Evolutionary conservation across 2,113 vertebrate genomes (phyloP), one percentile per base, ranked within the genome.

Genomic region (Sula dactylatra): DNA sequence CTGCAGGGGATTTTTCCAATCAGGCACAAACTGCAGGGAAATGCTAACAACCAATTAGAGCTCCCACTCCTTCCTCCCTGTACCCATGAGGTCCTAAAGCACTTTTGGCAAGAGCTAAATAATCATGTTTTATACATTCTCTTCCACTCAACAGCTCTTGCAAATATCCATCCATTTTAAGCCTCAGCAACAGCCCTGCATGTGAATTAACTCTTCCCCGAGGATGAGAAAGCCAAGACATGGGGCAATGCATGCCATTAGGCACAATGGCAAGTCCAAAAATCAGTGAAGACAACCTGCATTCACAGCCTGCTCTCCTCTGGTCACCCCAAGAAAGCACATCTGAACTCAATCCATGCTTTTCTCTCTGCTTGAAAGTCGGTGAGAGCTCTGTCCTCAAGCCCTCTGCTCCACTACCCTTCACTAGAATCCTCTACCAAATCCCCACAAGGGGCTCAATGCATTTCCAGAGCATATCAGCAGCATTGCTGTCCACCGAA

Each of bases 381-480:
- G 81, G 25, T 20, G 45, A 25, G 21, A 84, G n/a, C 40, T 74
- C 42, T 74, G 17, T 24, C 9, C 27, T 45, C 15, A 18, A 45
- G 44, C 18, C 44, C 44, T 78, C 1, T n/a, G n/a, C n/a, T n/a
- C n/a, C 13, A 36, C 27, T 50, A 50, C 2, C 13, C 36, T 25
- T 45, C 40, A 42, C 13, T 21, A 19, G 45, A 32, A 18, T 34
- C n/a, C 34, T 59, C 12, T 19, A n/a, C 27, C 14, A 45, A 76
- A 86, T 5, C 11, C 7, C 13, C 16, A 22, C 10, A 31, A 49
- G 21, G 44, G 5, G 15, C 31, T 73, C 49, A 69, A 4, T 0
- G 2, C 11, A 7, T 9, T 80, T 88, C 64, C 1, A 1, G 26
- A 77, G 36, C 1, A 0, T 5, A 29, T 6, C 44, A 56, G 54